Conservation (phyloP, 2,888 invertebrate genomes). For the Phengaris alcon region DNA sequence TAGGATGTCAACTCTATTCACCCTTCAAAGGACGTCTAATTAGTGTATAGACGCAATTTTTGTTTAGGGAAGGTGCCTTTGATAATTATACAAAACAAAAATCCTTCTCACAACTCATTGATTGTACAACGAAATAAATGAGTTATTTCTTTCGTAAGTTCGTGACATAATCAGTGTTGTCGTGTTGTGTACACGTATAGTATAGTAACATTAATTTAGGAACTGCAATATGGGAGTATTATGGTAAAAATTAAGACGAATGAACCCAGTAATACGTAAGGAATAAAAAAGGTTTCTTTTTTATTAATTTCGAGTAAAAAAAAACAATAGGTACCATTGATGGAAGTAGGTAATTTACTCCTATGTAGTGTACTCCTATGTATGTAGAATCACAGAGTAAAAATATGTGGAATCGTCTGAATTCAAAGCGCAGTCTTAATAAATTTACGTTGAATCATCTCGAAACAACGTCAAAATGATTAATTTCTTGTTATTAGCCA, state of each 20-base stretch:
- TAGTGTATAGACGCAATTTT: neutral
- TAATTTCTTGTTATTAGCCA: neutral
- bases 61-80: neutral
- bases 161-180: neutral
- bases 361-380: neutral
- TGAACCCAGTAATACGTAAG: neutral
- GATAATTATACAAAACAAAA: neutral
- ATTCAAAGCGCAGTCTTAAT: neutral
- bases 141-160: slow-evolving; percentile 3
- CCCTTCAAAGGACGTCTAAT: neutral
- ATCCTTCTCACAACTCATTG: neutral
- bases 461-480: neutral
- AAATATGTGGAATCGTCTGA: neutral
- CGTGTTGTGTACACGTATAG: too few relatives aligned
- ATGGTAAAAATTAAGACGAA: neutral
- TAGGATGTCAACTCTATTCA: too few relatives aligned
- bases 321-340: too few relatives aligned
- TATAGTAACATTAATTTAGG: neutral
- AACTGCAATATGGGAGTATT: neutral
- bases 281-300: neutral
- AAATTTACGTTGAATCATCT: neutral
- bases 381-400: neutral
- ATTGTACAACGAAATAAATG: neutral
- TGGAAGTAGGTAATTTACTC: too few relatives aligned
- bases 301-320: neutral